Conservation (phyloP, 1,140 invertebrate genomes). For the Aphis craccivora region DNA sequence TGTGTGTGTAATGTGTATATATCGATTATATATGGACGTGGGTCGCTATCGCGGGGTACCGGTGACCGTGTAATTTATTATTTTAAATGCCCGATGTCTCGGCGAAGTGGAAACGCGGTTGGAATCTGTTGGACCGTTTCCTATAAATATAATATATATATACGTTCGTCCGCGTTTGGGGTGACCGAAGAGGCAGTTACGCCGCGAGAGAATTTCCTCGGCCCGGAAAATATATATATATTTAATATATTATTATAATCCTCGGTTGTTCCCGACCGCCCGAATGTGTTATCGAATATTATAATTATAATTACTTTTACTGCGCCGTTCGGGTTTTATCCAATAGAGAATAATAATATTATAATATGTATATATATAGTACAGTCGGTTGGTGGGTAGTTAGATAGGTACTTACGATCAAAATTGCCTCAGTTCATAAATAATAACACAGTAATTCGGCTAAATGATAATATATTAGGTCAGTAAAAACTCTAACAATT, state of each 20-base stretch:
- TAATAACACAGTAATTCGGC: not conserved
- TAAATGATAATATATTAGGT: not conserved
- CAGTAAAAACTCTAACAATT: not conserved
- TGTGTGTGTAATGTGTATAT: not conserved
- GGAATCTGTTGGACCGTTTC: not conserved
- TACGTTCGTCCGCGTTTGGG: not conserved
- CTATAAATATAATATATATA: not conserved
- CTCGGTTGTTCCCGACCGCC: not conserved
- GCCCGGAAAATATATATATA: not conserved
- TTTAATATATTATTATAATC: conserved; percentile 12
- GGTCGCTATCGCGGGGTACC: not conserved
- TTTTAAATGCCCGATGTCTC: not conserved
- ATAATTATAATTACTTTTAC: not conserved
- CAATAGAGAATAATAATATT: not conserved
- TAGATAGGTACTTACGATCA: not conserved
- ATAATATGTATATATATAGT: not conserved
- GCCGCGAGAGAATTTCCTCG: not conserved
- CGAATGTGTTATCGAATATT: not conserved
- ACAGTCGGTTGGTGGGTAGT: too few species aligned
- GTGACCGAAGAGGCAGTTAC: not conserved
- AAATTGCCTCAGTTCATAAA: not conserved
- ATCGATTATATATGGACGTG: not conserved
- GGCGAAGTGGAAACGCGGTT: not conserved
- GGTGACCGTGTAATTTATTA: conserved; percentile 1
- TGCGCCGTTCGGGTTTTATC: not conserved